Base-by-base conservation (phyloP, 2,888 invertebrate species). In the Drosophila diplacantha region DNA sequence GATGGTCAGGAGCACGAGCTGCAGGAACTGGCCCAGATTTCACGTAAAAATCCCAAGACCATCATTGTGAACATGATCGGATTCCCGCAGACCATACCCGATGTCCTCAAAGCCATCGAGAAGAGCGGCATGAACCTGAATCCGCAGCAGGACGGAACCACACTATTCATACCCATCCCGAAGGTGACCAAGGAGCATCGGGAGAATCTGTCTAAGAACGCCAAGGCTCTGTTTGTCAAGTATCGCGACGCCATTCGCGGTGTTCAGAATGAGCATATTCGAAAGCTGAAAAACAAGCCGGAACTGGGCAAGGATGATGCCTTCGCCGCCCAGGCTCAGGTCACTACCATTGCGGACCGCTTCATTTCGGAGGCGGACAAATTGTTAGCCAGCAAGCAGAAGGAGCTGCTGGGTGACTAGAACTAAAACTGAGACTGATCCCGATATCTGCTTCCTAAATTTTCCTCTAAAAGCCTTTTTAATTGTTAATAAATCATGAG, bases 121-220 rank as follows among this genome's bases (percentile, higher is more conserved):
- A 91, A 91, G 35, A 96, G 96, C 62, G 96, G 97, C 11, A 92
- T 98, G 90, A 96, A 96, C 87, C 89, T 98, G 56, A 97, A 96
- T 89, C 96, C 97, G 0, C 97, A 98, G 86, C 96, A 97, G 87
- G 98, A 98, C 85, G 97, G 97, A 22, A 96, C 96, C 2, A 95
- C 94, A 3, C 88, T 98, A 47, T 97, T 92, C 87, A 91, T 98
- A 52, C 95, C 96, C 35, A 91, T 97, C 72, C 96, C 97, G 12
- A 97, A 96, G 88, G 94, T 99, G 0, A 98, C 98, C 0, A 94
- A 94, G 85, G 98, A 99, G 86, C 95, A 97, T 84, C 90, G 98
- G 72, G 97, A 98, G 89, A 91, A 91, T 63, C 89, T 99, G 61
- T 93, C 95, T 0, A 96, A 96, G 89, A 95, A 93, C 90, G 97